Conservation (phyloP, 1,140 invertebrate genomes). For the Cephus cinctus region DNA sequence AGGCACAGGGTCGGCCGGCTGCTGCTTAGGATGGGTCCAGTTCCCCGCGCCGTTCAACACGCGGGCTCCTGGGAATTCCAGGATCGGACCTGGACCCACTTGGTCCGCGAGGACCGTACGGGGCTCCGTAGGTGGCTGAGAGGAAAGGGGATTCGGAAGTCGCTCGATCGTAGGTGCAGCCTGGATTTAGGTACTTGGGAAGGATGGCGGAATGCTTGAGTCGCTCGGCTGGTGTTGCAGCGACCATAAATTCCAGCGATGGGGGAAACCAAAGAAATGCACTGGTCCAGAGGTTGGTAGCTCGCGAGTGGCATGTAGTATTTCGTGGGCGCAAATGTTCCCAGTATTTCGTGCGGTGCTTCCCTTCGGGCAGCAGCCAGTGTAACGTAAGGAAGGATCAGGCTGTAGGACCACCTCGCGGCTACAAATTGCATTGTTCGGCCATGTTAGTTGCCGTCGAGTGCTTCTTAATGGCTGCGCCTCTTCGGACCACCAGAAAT, state of each 20-base stretch:
- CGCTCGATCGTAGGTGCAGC: no score
- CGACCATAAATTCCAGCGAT: no score
- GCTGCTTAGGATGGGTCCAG: no score
- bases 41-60: neutral
- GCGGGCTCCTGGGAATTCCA: neutral
- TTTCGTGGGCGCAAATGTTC: constrained; percentile 25
- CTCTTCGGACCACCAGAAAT: neutral
- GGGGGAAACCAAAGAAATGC: constrained; percentile 28
- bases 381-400: constrained; percentile 11
- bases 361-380: neutral
- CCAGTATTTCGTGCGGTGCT: constrained; percentile 31
- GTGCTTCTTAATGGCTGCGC: constrained; percentile 27
- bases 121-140: neutral
- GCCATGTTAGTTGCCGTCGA: constrained; percentile 23
- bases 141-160: neutral
- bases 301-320: constrained; percentile 24
- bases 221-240: no score
- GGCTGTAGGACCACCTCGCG: constrained; percentile 18
- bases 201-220: no score
- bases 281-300: constrained; percentile 25
- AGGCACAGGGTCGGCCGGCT: no score
- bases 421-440: constrained; percentile 44
- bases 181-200: no score
- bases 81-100: no score
- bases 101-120: no score